Base-by-base conservation (phyloP, 2,888 invertebrate genomes). In the Thelaira solivaga region DNA sequence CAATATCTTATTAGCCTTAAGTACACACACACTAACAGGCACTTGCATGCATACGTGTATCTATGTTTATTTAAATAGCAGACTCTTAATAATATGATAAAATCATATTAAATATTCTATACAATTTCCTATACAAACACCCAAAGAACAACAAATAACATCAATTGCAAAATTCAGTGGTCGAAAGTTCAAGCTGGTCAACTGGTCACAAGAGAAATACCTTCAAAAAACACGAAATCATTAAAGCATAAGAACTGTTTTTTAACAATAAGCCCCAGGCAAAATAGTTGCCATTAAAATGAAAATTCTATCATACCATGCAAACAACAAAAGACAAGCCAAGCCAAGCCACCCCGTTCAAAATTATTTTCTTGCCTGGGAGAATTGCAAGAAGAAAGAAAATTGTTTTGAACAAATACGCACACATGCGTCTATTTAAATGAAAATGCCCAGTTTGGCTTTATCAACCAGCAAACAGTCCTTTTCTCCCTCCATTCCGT, bases 21-120 rank as follows among this genome's bases (percentile, higher is more conserved):
- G n/a, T n/a, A n/a, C n/a, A n/a, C n/a, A n/a, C n/a, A n/a, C n/a
- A n/a, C n/a, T n/a, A n/a, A n/a, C n/a, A n/a, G n/a, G n/a, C n/a
- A n/a, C n/a, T n/a, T n/a, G n/a, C n/a, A n/a, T n/a, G n/a, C n/a
- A n/a, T n/a, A n/a, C n/a, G n/a, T n/a, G n/a, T n/a, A n/a, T n/a
- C n/a, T n/a, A n/a, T n/a, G n/a, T n/a, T n/a, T 26, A 55, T 55
- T 47, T 72, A 64, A 75, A 76, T 75, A 69, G 73, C 72, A 57
- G 45, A 26, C 61, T 55, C 62, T 69, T 26, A 59, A 76, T 68
- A 80, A 64, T 45, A 80, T 77, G 69, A 57, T 57, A 68, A 72
- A 81, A 82, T 82, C 79, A 79, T 71, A 79, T 81, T 80, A 74
- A 74, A 69, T 78, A 80, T 82, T 80, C 76, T 69, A 81, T 79